Base-by-base conservation (phyloP, 2,797 vertebrate species). In the Eulemur coronatus region DNA sequence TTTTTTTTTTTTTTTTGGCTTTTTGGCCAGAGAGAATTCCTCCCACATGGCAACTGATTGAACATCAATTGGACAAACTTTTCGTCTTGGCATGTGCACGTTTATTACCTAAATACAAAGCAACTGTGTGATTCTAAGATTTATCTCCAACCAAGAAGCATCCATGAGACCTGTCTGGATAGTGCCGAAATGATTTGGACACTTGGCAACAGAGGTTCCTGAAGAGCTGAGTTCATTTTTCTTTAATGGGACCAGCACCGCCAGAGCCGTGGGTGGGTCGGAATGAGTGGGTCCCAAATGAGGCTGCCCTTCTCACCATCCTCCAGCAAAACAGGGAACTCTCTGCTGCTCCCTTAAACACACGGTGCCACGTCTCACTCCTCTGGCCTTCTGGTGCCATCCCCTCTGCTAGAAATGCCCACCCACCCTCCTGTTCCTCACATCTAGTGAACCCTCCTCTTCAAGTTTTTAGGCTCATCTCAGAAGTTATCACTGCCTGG, bases 31-130 rank as follows among this genome's bases (percentile, higher is more conserved):
- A 63, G 73, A 97, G 72, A 97, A 89, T 88, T 97, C 95, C 80
- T 96, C 95, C 93, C 78, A 96, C 94, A 57, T 61, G 93, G 96
- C 80, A 94, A 88, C 84, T 65, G 90, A 48, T 76, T 84, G 84
- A 92, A 78, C 65, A 91, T 96, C 80, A 88, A 46, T 63, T 89
- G 81, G 70, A 72, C 61, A 50, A 57, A 61, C n/a, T 22, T 91
- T 94, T 96, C 78, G 33, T 92, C 69, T 95, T 96, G 92, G 95
- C 81, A 11, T 88, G 15, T 63, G 41, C 86, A 69, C 52, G 4
- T 93, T 84, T 70, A 35, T 75, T 61, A 94, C 91, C 28, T 70
- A 92, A 97, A 94, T 76, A 72, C 30, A 84, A 93, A 96, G 69
- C 95, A 96, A 97, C 89, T 70, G 91, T 86, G 50, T 70, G 61